Conservation (phyloP, 2,797 vertebrate species). For the Enteromius trimaculatus region DNA sequence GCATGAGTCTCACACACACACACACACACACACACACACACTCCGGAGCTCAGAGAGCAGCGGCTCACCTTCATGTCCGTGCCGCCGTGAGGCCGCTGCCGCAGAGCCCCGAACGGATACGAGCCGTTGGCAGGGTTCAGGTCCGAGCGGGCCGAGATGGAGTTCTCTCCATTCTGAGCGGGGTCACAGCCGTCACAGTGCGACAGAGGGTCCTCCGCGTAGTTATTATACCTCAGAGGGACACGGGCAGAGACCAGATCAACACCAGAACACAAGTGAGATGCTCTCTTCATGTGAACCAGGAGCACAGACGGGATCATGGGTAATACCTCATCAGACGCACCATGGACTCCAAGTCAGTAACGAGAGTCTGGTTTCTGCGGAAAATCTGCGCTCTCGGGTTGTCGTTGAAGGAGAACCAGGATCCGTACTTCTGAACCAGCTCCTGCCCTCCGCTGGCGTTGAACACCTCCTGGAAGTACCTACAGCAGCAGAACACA, state of each 20-base stretch:
- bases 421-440: slow-evolving; percentile 86
- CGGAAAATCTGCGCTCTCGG: slow-evolving; percentile 92
- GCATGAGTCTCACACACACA: background rate
- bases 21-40: background rate
- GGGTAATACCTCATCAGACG: slow-evolving; percentile 87
- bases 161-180: slow-evolving; percentile 84
- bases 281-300: background rate
- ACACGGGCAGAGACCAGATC: background rate
- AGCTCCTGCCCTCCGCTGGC: slow-evolving; percentile 84
- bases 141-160: slow-evolving; percentile 92
- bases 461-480: slow-evolving; percentile 87
- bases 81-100: slow-evolving; percentile 88
- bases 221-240: slow-evolving; percentile 88
- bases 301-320: background rate
- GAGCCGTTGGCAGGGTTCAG: slow-evolving; percentile 90
- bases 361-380: slow-evolving; percentile 85
- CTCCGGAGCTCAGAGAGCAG: background rate
- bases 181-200: slow-evolving; percentile 82
- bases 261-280: background rate
- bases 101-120: slow-evolving; percentile 90
- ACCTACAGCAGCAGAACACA: slow-evolving; percentile 71
- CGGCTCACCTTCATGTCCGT: slow-evolving; percentile 86
- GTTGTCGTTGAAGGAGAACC: slow-evolving; percentile 88
- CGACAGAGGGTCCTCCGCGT: slow-evolving; percentile 86
- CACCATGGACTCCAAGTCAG: slow-evolving; percentile 87